Evolutionary conservation across 1,140 invertebrate genomes (phyloP).

Genomic region (Drosophila arizonae): DNA sequence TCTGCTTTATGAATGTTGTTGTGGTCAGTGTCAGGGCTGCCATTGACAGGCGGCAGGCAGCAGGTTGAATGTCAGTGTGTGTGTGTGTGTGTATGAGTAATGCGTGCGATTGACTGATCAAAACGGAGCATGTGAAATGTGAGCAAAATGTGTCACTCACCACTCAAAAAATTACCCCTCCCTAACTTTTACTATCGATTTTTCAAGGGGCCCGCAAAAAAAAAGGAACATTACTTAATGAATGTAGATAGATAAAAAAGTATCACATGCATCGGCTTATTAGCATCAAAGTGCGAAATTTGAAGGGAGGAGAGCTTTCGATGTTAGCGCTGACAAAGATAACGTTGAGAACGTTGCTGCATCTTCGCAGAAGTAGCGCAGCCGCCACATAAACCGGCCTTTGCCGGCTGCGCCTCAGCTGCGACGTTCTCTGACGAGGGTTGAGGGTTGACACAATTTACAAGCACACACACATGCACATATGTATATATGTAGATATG

Average conservation of each 20-base stretch:
- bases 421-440: slow-evolving; percentile 17
- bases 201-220: slow-evolving; percentile 28
- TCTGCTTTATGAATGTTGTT: slow-evolving; percentile 54
- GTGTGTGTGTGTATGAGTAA: slow-evolving; percentile 35
- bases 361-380: slow-evolving; percentile 24
- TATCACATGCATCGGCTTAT: slow-evolving; percentile 50
- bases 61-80: slow-evolving; percentile 40
- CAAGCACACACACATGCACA: slow-evolving; percentile 8
- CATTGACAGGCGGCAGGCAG: slow-evolving; percentile 44
- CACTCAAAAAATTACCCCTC: slow-evolving; percentile 26
- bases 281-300: slow-evolving; percentile 48
- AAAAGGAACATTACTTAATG: background rate
- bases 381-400: slow-evolving; percentile 49
- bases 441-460: slow-evolving; percentile 48
- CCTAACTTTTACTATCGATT: slow-evolving; percentile 34
- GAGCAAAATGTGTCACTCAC: slow-evolving; percentile 55
- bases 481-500: background rate
- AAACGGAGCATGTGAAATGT: slow-evolving; percentile 43
- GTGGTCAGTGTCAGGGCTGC: slow-evolving; percentile 76
- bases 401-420: slow-evolving; percentile 29
- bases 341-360: slow-evolving; percentile 2
- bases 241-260: slow-evolving; percentile 4
- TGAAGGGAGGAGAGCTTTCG: slow-evolving; percentile 27
- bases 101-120: slow-evolving; percentile 60
- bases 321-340: slow-evolving; percentile 16